Percentiles rank a stretch among this genome's conserved stretches.
Conservation (phyloP, 2,797 vertebrate genomes). For the Ceryle rudis region DNA sequence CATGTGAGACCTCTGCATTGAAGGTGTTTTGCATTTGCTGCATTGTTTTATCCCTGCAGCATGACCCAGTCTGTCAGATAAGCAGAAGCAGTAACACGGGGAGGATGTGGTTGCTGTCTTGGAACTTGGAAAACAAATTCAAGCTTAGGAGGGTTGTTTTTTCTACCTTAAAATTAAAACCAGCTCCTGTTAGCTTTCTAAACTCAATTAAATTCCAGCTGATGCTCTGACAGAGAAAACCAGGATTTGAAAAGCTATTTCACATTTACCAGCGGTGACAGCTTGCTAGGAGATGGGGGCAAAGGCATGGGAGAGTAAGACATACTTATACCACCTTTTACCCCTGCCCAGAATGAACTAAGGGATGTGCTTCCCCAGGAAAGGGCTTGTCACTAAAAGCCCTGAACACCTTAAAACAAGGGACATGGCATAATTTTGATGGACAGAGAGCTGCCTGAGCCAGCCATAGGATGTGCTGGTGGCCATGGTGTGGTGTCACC, state of each 20-base stretch:
- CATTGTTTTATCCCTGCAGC: constrained; percentile 24
- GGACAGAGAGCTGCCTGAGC: background rate
- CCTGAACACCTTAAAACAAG: background rate
- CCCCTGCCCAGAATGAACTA: background rate
- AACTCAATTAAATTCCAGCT: constrained; percentile 6
- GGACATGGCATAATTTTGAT: background rate
- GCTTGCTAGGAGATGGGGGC: background rate
- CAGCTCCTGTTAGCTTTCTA: constrained; percentile 34
- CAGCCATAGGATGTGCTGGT: background rate
- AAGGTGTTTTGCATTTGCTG: no score
- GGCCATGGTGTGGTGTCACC: background rate
- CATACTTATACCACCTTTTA: background rate
- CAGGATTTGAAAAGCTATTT: constrained; percentile 9
- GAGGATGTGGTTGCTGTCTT: constrained; percentile 65
- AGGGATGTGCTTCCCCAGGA: background rate
- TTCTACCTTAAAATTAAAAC: constrained; percentile 56
- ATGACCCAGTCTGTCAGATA: constrained; percentile 25
- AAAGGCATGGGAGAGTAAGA: background rate
- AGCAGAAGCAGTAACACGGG: constrained; percentile 35
- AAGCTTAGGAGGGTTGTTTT: constrained; percentile 8
- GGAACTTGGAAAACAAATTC: constrained; percentile 59
- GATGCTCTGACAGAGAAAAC: background rate
- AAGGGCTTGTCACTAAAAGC: background rate
- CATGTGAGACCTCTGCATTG: background rate
- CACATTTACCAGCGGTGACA: background rate